Evolutionary conservation across 2,888 invertebrate species (phyloP).

Genomic region (Diaprepes abbreviatus): DNA sequence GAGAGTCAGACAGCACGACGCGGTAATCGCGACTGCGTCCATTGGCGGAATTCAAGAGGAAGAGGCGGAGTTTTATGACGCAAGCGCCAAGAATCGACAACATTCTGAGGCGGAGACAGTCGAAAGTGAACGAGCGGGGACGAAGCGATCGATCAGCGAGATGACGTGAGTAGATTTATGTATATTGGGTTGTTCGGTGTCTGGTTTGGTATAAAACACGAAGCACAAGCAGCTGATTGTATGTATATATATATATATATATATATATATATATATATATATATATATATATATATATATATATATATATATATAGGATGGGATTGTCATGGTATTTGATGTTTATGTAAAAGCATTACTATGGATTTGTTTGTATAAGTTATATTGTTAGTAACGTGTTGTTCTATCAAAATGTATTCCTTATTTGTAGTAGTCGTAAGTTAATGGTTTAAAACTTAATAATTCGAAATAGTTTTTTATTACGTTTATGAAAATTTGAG

Average conservation of each 20-base stretch:
- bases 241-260: background rate
- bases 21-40: slow-evolving; percentile 36
- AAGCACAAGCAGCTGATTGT: slow-evolving; percentile 28
- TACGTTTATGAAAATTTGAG: too few species aligned
- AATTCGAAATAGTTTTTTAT: too few species aligned
- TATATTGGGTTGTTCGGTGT: slow-evolving; percentile 25
- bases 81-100: slow-evolving; percentile 30
- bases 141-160: slow-evolving; percentile 38
- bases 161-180: slow-evolving; percentile 27
- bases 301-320: too few species aligned
- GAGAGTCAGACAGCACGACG: slow-evolving; percentile 40
- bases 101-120: slow-evolving; percentile 32
- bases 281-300: background rate
- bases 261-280: background rate
- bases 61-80: slow-evolving; percentile 38
- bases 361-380: slow-evolving; percentile 1
- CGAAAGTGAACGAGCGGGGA: slow-evolving; percentile 33
- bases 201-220: background rate
- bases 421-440: too few species aligned
- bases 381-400: too few species aligned
- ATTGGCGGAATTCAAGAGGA: slow-evolving; percentile 33
- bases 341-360: background rate
- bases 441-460: too few species aligned
- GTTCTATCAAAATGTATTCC: too few species aligned
- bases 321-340: background rate